Evolutionary conservation across 2,797 vertebrate genomes (phyloP).

Genomic region (Aythya fuligula): DNA sequence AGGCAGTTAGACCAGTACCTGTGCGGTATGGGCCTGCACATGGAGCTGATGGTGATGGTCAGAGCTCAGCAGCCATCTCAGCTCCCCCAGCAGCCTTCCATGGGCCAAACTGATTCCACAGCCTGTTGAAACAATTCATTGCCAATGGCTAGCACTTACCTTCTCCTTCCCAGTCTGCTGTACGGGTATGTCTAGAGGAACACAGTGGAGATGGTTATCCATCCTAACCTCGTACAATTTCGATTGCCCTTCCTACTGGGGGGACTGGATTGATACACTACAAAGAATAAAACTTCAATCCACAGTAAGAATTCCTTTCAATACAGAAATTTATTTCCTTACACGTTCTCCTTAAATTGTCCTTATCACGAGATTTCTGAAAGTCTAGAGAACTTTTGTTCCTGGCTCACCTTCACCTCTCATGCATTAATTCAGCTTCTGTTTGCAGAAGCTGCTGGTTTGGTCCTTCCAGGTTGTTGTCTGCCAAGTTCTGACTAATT

Average conservation of each 20-base stretch:
- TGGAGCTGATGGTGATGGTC: rapidly evolving
- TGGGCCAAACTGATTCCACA: not conserved
- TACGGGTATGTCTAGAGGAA: rapidly evolving
- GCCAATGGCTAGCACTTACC: not conserved
- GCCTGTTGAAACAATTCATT: not conserved
- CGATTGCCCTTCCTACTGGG: rapidly evolving
- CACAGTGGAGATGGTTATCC: not conserved
- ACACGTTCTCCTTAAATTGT: not conserved
- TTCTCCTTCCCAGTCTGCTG: not conserved
- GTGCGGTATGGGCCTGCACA: not conserved
- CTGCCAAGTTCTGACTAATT: not conserved
- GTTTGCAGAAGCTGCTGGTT: not conserved
- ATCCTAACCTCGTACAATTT: not conserved
- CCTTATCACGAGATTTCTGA: not conserved
- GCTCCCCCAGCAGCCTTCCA: not conserved
- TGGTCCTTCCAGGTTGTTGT: not conserved
- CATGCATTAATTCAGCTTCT: not conserved
- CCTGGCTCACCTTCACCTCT: not conserved
- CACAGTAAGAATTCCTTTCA: not conserved
- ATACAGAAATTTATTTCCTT: not conserved
- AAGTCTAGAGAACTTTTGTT: not conserved
- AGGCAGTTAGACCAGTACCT: not conserved
- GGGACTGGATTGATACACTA: rapidly evolving
- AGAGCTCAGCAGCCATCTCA: not conserved
- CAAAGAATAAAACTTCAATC: not conserved